Base-by-base conservation (phyloP, 1,140 invertebrate species). In the Tetragnatha versicolor region DNA sequence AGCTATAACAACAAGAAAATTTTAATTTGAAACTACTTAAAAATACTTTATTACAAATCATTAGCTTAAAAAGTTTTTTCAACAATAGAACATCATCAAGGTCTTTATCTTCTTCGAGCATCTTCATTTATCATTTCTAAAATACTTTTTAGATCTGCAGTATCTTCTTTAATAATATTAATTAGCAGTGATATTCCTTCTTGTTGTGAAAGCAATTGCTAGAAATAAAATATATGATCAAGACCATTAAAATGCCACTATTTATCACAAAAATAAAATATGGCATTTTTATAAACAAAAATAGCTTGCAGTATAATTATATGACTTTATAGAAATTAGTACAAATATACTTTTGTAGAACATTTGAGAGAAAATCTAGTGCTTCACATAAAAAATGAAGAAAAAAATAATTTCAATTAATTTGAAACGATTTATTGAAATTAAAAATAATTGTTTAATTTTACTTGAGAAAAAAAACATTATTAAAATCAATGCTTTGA, bases 111-210 rank as follows among this genome's bases (percentile, higher is more conserved):
- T 60, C 69, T 75, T 22, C 70, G 25, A 37, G 31, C 22, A 42
- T 49, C 70, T 65, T 88, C 84, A 33, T 89, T 88, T 89, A 94
- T 89, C 17, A 92, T 92, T 66, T 93, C 90, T 79, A 92, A 90
- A 31, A 96, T 94, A n/a, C 92, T 89, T 86, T 93, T 91, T 35
- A 96, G 86, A 69, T 91, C 90, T 68, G 90, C 88, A 49, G 92
- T 83, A 85, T 96, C 94, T 31, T 90, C 89, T 80, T 92, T 91
- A 25, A 94, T 91, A 1, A 93, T 93, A 25, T 91, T 89, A 60
- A 94, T 90, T 2, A 96, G 86, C 81, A 94, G 92, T 47, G 91
- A 88, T 87, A 96, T 93, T 0, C 94, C 93, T 76, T 91, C 89
- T 83, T 96, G 94, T 84, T 96, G 92, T 88, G 94, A 90, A 25